Conservation (phyloP, 2,888 invertebrate genomes). For the Leucophenga montana region DNA sequence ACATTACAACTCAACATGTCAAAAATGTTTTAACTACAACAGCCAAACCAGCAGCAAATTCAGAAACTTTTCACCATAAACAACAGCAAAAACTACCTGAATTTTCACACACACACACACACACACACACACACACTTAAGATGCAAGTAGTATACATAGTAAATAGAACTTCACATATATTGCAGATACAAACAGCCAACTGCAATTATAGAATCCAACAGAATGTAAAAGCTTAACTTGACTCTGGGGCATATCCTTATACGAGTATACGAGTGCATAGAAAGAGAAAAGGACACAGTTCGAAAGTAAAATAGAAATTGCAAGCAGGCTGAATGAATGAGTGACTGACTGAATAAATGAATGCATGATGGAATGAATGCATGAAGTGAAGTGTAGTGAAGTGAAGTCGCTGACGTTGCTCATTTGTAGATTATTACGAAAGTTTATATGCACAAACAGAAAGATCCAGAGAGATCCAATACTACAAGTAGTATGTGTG, state of each 20-base stretch:
- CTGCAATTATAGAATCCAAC: background rate
- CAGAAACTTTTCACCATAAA: no score
- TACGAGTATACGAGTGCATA: no score
- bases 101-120: background rate
- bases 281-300: no score
- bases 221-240: no score
- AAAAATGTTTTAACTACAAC: background rate
- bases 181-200: background rate
- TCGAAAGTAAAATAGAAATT: no score
- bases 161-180: no score
- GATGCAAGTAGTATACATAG: no score
- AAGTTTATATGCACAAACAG: slow-evolving; percentile 60
- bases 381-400: background rate
- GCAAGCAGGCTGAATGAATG: background rate
- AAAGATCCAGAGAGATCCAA: background rate
- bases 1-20: slow-evolving; percentile 8
- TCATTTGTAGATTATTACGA: slow-evolving; percentile 64
- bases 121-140: background rate
- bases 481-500: no score
- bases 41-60: no score
- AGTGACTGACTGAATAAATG: background rate
- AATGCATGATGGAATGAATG: background rate
- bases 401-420: slow-evolving; percentile 57
- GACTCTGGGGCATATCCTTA: no score
- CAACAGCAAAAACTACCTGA: background rate